phyloP scores from a whole-genome alignment of 2,113 vertebrate genomes.

The Oncorhynchus tshawytscha region DNA sequence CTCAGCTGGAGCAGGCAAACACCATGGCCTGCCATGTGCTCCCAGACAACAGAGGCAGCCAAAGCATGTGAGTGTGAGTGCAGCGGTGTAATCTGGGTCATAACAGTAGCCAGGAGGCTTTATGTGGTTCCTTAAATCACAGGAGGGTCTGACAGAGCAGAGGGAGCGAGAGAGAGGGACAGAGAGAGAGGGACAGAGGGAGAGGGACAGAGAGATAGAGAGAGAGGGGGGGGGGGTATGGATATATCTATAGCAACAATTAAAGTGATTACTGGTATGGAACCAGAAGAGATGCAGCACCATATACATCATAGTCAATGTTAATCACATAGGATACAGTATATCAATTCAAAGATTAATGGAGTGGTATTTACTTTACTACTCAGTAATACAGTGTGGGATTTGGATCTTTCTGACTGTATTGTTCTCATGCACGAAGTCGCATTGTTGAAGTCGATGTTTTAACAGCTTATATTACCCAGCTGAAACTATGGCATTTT shows the following conservation, averaged over 20 bases:
- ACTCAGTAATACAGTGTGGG: no score
- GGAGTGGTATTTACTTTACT: no score
- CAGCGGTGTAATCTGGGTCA: neutral
- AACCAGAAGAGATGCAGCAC: no score
- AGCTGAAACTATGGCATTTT: constrained; percentile 31
- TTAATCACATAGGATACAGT: no score
- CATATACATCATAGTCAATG: no score
- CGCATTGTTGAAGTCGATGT: neutral
- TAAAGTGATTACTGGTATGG: neutral
- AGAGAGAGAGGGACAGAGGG: no score
- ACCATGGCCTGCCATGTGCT: constrained; percentile 46
- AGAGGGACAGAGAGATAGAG: neutral
- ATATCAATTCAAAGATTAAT: no score
- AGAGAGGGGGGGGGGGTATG: constrained; percentile 46
- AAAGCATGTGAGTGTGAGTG: constrained; percentile 41
- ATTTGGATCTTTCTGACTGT: no score
- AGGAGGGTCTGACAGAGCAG: constrained; percentile 51
- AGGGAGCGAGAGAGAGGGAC: constrained; percentile 38
- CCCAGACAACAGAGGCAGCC: constrained; percentile 55
- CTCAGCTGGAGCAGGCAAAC: constrained; percentile 64
- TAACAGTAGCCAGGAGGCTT: constrained; percentile 49
- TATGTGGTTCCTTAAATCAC: constrained; percentile 60
- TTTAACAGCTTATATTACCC: constrained; percentile 20
- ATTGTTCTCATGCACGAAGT: neutral
- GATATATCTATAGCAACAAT: constrained; percentile 72